A percentile compares a stretch with the other conserved stretches of the same genome.
These are phyloP conservation scores for Pachycephus smyrnensis DNA, from an alignment of 2,888 invertebrate genomes.

Conservation along the genomic window DNA sequence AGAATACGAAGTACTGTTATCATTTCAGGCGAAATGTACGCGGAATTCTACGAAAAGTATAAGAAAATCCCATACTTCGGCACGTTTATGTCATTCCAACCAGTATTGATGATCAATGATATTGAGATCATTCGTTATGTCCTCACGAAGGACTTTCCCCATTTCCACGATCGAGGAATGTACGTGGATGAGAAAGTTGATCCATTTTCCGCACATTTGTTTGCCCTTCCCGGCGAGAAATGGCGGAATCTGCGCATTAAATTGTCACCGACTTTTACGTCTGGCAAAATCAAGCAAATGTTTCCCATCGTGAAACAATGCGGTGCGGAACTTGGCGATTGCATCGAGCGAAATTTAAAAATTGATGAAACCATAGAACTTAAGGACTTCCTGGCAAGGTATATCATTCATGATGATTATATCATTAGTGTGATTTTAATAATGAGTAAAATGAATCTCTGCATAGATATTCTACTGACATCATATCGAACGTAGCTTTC, in stretches of 20 bases:
- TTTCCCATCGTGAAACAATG: conserved; percentile 72
- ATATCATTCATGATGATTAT: conserved; percentile 30
- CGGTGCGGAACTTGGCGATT: conserved; percentile 69
- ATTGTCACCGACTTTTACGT: conserved; percentile 76
- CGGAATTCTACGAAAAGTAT: neutral
- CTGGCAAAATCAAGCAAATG: conserved; percentile 77
- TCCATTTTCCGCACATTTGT: conserved; percentile 73
- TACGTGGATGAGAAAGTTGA: conserved; percentile 73
- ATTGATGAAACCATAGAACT: conserved; percentile 49
- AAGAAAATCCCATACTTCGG: conserved; percentile 67
- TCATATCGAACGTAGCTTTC: conserved; percentile 66
- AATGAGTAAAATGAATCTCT: too few relatives aligned
- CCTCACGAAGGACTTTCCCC: conserved; percentile 73
- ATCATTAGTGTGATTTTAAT: too few relatives aligned
- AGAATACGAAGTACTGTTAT: too few relatives aligned
- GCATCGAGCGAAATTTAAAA: conserved; percentile 60
- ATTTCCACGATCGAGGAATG: conserved; percentile 76
- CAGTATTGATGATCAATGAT: conserved; percentile 74
- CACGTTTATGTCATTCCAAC: conserved; percentile 74
- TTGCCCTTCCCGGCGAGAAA: conserved; percentile 70
- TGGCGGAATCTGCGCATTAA: conserved; percentile 77
- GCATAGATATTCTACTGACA: conserved; percentile 62
- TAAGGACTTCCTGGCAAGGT: conserved; percentile 11
- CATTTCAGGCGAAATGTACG: neutral
- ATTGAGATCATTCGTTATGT: conserved; percentile 72